Percentiles rank a stretch among this genome's conserved stretches.
phyloP scores from a whole-genome alignment of 2,888 invertebrate species.

The Osedax frankpressi region DNA sequence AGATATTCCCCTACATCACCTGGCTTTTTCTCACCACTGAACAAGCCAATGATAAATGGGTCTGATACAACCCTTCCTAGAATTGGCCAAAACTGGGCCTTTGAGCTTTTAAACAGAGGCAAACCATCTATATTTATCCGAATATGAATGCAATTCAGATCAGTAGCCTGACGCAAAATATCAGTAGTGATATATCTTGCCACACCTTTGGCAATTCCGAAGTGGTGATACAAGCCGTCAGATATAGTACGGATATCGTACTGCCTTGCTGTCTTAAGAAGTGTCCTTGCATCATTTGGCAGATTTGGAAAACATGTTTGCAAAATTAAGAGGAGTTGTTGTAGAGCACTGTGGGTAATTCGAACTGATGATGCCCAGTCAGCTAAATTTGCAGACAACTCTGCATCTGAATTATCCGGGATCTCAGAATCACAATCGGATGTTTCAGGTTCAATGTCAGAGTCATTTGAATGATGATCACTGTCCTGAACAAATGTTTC shows the following conservation, averaged over 20 bases:
- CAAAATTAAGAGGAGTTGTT: not conserved
- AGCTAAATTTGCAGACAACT: not conserved
- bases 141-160: not conserved
- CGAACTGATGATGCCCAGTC: not conserved
- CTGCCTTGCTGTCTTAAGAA: not conserved
- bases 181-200: not conserved
- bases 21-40: not conserved
- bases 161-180: not conserved
- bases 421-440: not conserved
- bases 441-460: not conserved
- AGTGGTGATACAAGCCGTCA: not conserved
- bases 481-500: not conserved
- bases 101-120: not conserved
- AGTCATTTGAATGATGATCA: not conserved
- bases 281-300: not conserved
- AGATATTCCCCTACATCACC: not conserved
- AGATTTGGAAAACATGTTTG: not conserved
- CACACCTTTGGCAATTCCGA: not conserved
- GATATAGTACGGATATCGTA: not conserved
- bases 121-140: constrained; percentile 8
- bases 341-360: not conserved
- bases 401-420: not conserved
- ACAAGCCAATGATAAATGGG: constrained; percentile 2
- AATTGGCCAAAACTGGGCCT: constrained; percentile 7
- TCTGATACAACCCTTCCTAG: not conserved